Evolutionary conservation across 2,888 invertebrate species (phyloP).

Genomic region (Synergus umbraculus): DNA sequence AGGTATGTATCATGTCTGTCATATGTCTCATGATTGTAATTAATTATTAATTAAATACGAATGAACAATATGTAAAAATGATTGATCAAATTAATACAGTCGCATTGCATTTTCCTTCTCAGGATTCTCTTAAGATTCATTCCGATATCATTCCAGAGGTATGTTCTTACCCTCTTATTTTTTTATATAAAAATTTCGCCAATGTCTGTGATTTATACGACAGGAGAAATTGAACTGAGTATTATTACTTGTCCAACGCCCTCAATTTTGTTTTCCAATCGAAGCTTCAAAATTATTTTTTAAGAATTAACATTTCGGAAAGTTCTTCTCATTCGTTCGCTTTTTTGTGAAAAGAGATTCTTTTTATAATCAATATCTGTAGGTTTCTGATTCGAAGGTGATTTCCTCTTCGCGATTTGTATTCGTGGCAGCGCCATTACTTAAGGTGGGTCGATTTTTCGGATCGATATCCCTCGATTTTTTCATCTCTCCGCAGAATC

Average conservation of each 20-base stretch:
- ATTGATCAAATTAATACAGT: no score
- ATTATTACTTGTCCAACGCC: not conserved
- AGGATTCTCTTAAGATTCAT: conserved; percentile 38
- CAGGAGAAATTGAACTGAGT: conserved; percentile 17
- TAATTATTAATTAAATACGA: not conserved
- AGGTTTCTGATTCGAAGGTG: not conserved
- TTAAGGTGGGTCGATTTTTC: conserved; percentile 34
- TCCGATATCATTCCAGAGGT: conserved; percentile 44
- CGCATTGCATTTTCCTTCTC: not conserved
- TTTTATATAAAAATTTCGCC: conserved; percentile 10
- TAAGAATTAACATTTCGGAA: not conserved
- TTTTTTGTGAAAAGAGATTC: no score
- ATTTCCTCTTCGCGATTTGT: conserved; percentile 31
- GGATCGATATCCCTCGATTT: conserved; percentile 19
- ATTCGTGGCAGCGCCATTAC: conserved; percentile 38
- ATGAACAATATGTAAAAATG: not conserved
- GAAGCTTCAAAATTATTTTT: not conserved
- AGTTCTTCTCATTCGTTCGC: conserved; percentile 20
- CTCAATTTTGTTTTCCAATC: not conserved
- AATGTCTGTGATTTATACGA: conserved; percentile 19
- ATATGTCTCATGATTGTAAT: not conserved
- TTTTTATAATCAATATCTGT: conserved; percentile 10
- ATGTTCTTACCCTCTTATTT: conserved; percentile 4
- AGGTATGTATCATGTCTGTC: no score
- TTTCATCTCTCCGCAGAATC: conserved; percentile 49